Evolutionary conservation across 2,888 invertebrate genomes (phyloP).

Genomic region (Synanthedon tipuliformis): DNA sequence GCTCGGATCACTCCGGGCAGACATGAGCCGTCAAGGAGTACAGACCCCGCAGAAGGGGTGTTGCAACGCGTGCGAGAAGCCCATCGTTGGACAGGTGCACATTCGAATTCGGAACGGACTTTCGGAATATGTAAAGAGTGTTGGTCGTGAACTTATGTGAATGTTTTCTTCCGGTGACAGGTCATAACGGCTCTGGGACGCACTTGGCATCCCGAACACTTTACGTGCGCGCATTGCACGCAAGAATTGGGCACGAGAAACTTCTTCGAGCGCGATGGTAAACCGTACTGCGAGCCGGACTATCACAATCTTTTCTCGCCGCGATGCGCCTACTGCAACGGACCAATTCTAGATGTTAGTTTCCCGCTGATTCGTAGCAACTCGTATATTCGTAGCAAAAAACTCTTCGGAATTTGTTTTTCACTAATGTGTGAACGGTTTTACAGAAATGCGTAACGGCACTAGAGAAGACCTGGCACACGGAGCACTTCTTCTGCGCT

Average conservation of each 20-base stretch:
- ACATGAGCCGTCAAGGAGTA: slow-evolving; percentile 99
- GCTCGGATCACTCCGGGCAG: slow-evolving; percentile 94
- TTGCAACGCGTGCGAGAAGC: slow-evolving; percentile 98
- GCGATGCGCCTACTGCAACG: slow-evolving; percentile 98
- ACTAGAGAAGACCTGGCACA: slow-evolving; percentile 97
- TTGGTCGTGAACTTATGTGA: slow-evolving; percentile 23
- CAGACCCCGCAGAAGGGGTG: slow-evolving; percentile 99
- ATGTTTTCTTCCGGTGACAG: slow-evolving; percentile 39
- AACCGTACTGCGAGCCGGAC: slow-evolving; percentile 98
- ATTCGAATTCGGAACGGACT: not conserved
- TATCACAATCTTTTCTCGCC: slow-evolving; percentile 99
- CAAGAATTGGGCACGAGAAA: slow-evolving; percentile 97
- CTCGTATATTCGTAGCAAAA: not conserved
- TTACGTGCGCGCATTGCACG: slow-evolving; percentile 97
- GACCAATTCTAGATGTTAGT: slow-evolving; percentile 97
- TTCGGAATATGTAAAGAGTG: not conserved
- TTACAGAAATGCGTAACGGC: slow-evolving; percentile 99
- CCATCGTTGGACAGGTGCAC: slow-evolving; percentile 94
- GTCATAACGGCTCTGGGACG: slow-evolving; percentile 97
- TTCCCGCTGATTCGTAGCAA: not conserved
- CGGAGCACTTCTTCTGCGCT: slow-evolving; percentile 98
- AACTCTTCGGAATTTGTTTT: not conserved
- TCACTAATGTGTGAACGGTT: slow-evolving; percentile 19
- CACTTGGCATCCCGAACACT: slow-evolving; percentile 99
- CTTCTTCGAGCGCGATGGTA: slow-evolving; percentile 97